A percentile compares a stretch with the other conserved stretches of the same genome.
Conservation (phyloP, 1,140 invertebrate species). For the Zaprionus inermis region DNA sequence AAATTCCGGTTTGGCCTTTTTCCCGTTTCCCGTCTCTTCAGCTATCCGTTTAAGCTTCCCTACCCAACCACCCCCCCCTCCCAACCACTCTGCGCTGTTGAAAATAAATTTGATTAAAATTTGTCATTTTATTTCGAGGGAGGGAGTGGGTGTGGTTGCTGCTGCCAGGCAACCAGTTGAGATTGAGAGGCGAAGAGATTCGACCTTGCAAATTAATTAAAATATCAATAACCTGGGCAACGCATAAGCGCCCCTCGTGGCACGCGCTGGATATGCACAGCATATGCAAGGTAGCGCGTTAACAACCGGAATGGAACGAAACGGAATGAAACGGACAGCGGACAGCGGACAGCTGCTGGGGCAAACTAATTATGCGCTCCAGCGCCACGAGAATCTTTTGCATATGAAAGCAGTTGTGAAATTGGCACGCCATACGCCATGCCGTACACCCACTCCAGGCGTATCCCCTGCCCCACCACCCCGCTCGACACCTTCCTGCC, state of each 20-base stretch:
- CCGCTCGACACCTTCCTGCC: no score
- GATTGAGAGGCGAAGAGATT: conserved; percentile 30
- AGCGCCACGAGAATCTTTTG: conserved; percentile 66
- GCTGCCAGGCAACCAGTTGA: conserved; percentile 11
- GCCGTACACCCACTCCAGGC: not conserved
- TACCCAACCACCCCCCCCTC: no score
- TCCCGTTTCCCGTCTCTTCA: not conserved
- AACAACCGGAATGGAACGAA: not conserved
- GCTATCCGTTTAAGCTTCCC: not conserved
- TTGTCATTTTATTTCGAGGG: conserved; percentile 4
- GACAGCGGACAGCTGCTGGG: conserved; percentile 40
- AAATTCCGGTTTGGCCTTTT: not conserved
- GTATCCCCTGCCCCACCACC: not conserved
- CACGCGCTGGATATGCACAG: not conserved
- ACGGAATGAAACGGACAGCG: conserved; percentile 1
- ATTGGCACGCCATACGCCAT: conserved; percentile 50
- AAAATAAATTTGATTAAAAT: conserved; percentile 37
- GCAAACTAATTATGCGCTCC: conserved; percentile 74
- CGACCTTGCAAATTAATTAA: conserved; percentile 66
- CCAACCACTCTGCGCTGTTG: not conserved
- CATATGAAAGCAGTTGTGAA: conserved; percentile 76
- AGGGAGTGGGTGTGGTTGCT: not conserved
- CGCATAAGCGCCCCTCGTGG: conserved; percentile 16
- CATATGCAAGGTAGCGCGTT: conserved; percentile 2
- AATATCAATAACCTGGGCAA: conserved; percentile 63